phyloP scores from a whole-genome alignment of 1,140 invertebrate species.

The Proales similis region DNA sequence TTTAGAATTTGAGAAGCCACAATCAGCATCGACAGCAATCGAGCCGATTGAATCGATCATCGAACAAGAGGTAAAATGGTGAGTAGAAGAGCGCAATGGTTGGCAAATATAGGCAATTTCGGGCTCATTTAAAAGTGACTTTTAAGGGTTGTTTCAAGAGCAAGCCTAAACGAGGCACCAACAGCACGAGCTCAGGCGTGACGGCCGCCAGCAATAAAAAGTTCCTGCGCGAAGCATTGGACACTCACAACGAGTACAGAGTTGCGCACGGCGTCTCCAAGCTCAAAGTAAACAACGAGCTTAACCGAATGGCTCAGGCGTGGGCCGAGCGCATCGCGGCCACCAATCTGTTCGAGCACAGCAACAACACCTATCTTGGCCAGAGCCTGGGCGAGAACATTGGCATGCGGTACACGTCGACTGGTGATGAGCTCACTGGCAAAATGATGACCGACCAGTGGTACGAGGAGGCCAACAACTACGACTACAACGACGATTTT shows the following conservation, averaged over 20 bases:
- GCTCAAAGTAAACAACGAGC: constrained; percentile 63
- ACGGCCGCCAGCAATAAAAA: constrained; percentile 18
- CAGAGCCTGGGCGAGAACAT: constrained; percentile 14
- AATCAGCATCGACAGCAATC: no score
- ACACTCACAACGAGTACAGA: constrained; percentile 70
- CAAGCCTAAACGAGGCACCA: no score
- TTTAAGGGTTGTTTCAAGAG: no score
- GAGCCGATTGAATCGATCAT: no score
- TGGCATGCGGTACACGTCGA: neutral
- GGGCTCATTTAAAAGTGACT: no score
- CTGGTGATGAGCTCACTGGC: constrained; percentile 53
- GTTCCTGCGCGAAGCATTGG: constrained; percentile 38
- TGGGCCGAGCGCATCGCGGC: constrained; percentile 70
- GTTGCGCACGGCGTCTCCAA: constrained; percentile 64
- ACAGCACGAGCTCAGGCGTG: no score
- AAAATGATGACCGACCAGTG: constrained; percentile 76
- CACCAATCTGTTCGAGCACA: constrained; percentile 65
- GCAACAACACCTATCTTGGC: constrained; percentile 43
- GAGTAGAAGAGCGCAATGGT: no score
- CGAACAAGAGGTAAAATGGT: no score
- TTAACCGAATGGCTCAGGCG: constrained; percentile 61
- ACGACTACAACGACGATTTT: constrained; percentile 66
- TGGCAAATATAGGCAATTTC: no score
- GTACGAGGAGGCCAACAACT: constrained; percentile 71
- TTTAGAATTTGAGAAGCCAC: no score